A percentile compares a stretch with the other conserved stretches of the same genome.
Conservation (phyloP, 2,113 vertebrate species). For the Emberiza fucata region DNA sequence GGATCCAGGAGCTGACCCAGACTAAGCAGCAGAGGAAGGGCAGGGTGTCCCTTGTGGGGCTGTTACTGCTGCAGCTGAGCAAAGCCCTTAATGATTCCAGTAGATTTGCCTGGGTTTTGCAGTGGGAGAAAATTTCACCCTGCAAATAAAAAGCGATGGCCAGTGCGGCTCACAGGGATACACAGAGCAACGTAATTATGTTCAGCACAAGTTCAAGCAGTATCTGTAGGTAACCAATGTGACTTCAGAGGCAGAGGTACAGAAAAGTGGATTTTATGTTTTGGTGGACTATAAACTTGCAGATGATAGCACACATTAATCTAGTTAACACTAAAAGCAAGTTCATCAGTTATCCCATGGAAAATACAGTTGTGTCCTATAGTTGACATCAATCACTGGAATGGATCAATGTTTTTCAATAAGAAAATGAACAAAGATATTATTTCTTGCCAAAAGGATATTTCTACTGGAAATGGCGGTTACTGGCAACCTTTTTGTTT, state of each 20-base stretch:
- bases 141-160: background rate
- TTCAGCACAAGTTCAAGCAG: background rate
- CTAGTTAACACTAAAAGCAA: conserved; percentile 13
- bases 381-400: conserved; percentile 42
- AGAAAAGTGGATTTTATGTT: background rate
- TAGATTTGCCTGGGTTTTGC: background rate
- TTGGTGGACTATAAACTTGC: background rate
- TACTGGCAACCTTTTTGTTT: conserved; percentile 21
- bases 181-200: background rate
- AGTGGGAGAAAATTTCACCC: background rate
- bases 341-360: background rate
- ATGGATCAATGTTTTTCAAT: conserved; percentile 29
- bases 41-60: conserved; percentile 46
- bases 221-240: background rate
- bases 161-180: background rate
- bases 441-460: conserved; percentile 24
- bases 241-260: background rate
- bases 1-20: background rate
- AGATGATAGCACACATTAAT: conserved; percentile 23
- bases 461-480: background rate
- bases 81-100: conserved; percentile 35
- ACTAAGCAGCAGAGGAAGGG: conserved; percentile 13
- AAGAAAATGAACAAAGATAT: conserved; percentile 31
- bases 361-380: conserved; percentile 11
- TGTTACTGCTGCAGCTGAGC: background rate